These are phyloP conservation scores for Psilopogon haemacephalus DNA, from an alignment of 2,113 vertebrate species.

Conservation along the genomic window DNA sequence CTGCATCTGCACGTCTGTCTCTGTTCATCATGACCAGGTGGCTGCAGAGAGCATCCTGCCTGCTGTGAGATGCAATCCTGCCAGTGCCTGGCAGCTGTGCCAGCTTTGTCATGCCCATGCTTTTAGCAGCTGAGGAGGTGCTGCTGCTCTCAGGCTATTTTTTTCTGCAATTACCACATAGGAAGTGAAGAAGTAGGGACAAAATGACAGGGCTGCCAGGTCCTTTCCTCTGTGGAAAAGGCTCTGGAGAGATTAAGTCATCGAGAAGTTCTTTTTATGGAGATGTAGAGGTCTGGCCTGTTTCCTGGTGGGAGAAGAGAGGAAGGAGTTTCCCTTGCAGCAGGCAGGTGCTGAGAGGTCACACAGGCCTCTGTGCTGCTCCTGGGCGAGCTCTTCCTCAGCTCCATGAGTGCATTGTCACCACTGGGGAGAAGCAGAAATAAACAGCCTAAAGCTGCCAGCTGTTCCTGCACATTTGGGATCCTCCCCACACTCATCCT, in stretches of 20 bases:
- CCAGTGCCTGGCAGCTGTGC: not conserved
- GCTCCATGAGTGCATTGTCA: not conserved
- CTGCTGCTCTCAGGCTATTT: not conserved
- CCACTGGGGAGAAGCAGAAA: not conserved
- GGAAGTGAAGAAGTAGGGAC: not conserved
- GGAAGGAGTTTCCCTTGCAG: not conserved
- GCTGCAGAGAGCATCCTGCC: not conserved
- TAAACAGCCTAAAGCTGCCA: not conserved
- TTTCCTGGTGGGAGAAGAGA: not conserved
- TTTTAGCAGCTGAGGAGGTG: not conserved
- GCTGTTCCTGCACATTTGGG: not conserved
- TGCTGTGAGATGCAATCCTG: not conserved
- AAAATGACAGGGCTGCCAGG: slow-evolving; percentile 15
- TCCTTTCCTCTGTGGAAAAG: not conserved
- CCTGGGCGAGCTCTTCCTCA: not conserved
- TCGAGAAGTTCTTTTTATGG: not conserved
- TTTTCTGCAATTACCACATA: not conserved
- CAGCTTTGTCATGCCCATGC: rapidly evolving
- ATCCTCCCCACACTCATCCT: not conserved
- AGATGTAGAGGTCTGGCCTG: not conserved
- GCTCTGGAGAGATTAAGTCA: slow-evolving; percentile 32
- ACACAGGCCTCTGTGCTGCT: not conserved
- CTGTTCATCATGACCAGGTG: too few relatives aligned
- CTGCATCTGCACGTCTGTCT: too few relatives aligned
- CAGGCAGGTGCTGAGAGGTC: not conserved